These are phyloP conservation scores for Acanthopagrus latus DNA, from an alignment of 2,797 vertebrate species.

Conservation along the genomic window DNA sequence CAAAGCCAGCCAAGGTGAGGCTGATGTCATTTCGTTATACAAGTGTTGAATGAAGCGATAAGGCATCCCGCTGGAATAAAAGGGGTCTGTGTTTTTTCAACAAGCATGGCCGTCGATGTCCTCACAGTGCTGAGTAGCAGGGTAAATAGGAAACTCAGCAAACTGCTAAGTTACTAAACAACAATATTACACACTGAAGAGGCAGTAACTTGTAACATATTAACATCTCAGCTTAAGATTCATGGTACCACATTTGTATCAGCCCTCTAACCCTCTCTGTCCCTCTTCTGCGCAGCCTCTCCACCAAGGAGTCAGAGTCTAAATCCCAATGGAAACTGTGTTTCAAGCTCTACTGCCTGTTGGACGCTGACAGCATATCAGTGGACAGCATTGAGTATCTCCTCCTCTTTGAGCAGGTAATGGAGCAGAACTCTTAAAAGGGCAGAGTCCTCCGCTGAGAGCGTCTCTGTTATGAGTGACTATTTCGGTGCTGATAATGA, in stretches of 20 bases:
- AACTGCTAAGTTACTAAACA: constrained; percentile 45
- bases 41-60: constrained; percentile 57
- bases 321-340: constrained; percentile 89
- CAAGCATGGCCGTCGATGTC: constrained; percentile 44
- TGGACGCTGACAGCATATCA: constrained; percentile 91
- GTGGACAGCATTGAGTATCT: constrained; percentile 92
- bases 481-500: constrained; percentile 38
- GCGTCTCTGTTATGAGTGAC: constrained; percentile 13
- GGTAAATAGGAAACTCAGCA: constrained; percentile 53
- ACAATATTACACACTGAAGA: constrained; percentile 22
- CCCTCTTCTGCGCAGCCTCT: constrained; percentile 81
- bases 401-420: constrained; percentile 96
- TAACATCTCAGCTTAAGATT: constrained; percentile 43
- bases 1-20: constrained; percentile 58
- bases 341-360: constrained; percentile 94
- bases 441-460: constrained; percentile 8
- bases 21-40: constrained; percentile 72
- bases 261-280: constrained; percentile 30
- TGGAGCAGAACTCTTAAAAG: constrained; percentile 28
- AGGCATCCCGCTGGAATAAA: constrained; percentile 66
- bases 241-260: background rate
- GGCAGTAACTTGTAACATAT: constrained; percentile 38
- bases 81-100: constrained; percentile 61
- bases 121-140: constrained; percentile 37
- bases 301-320: constrained; percentile 85